Evolutionary conservation across 1,140 invertebrate genomes (phyloP), one percentile per base, ranked within the genome.

Genomic region (Ericerus pela): DNA sequence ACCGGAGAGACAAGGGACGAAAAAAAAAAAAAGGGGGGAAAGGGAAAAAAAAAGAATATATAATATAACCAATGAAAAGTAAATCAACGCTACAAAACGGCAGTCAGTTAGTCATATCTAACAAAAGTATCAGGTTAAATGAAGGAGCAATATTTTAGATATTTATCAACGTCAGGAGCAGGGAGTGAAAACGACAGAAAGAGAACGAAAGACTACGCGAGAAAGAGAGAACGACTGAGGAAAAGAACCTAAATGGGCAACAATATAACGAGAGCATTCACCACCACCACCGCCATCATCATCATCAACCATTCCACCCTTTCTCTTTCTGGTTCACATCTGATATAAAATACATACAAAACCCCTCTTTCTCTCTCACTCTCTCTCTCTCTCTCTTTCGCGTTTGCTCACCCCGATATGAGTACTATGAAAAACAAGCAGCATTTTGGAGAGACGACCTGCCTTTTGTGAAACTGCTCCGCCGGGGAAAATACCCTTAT

Each of bases 131-230:
- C 41, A 47, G 41, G 41, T 47, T 47, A 47, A 47, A 47, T 47
- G 41, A 47, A 47, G 41, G 41, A 47, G 41, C 41, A 47, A 47
- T 47, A 47, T 47, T 47, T 47, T 47, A 47, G 41, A 47, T 47
- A 47, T 47, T 47, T 47, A 47, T 47, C 41, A 47, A 47, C 41
- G 41, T 47, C 41, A 47, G 41, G 41, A 47, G 18, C 41, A 47
- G n/a, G n/a, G n/a, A n/a, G n/a, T n/a, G n/a, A n/a, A n/a, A n/a
- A n/a, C n/a, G n/a, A n/a, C n/a, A n/a, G n/a, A n/a, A n/a, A n/a
- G n/a, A n/a, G n/a, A n/a, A n/a, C n/a, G n/a, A n/a, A n/a, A n/a
- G n/a, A n/a, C n/a, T n/a, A n/a, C n/a, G n/a, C n/a, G n/a, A n/a
- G n/a, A n/a, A n/a, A n/a, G n/a, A n/a, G n/a, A n/a, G n/a, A n/a